These are phyloP conservation scores for Siderastrea siderea DNA, from an alignment of 92 coral and sea anemone species.

Conservation along the genomic window DNA sequence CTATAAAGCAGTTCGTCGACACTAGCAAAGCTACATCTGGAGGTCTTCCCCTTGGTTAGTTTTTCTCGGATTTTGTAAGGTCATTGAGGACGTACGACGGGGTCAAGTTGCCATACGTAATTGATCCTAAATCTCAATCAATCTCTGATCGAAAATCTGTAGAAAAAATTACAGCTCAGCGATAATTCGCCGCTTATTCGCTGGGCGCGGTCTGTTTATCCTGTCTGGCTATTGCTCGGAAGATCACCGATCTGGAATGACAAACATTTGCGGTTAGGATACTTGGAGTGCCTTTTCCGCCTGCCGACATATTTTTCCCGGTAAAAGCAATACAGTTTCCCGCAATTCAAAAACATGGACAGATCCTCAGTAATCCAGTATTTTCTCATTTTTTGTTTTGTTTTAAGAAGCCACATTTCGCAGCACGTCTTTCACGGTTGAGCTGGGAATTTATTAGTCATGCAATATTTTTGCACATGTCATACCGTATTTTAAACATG, in stretches of 20 bases:
- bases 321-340: neutral
- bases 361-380: neutral
- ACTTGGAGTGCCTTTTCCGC: constrained; percentile 43
- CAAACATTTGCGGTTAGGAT: constrained; percentile 46
- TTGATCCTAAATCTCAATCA: constrained; percentile 22
- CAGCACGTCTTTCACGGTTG: constrained; percentile 1
- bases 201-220: constrained; percentile 44
- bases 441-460: neutral
- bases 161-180: constrained; percentile 20
- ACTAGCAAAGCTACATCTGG: neutral
- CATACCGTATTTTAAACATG: neutral
- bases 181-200: constrained; percentile 22
- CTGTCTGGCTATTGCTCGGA: constrained; percentile 27
- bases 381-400: neutral
- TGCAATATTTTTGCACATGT: neutral
- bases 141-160: constrained; percentile 20
- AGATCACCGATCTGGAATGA: constrained; percentile 35
- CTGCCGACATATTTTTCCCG: constrained; percentile 18
- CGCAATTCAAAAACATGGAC: neutral
- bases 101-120: constrained; percentile 33
- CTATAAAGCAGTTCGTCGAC: neutral
- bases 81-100: neutral
- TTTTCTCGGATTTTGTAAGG: neutral
- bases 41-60: neutral
- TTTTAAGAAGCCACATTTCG: neutral